Evolutionary conservation across 2,113 vertebrate genomes (phyloP).

Genomic region (Salvelinus fontinalis): DNA sequence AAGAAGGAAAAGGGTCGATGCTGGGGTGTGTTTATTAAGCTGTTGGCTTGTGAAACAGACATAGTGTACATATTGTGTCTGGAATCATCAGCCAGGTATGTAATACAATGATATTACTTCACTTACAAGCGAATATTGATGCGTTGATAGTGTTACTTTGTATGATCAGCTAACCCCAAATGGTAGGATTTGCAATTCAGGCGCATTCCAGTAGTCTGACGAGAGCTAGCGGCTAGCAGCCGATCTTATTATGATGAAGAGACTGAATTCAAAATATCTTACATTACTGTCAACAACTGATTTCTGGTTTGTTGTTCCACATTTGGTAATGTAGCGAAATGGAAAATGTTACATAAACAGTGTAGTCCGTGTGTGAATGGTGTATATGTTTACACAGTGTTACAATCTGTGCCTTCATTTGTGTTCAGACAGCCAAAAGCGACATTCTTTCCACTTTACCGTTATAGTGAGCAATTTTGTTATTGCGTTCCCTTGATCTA

Average conservation of each 20-base stretch:
- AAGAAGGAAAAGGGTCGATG: neutral
- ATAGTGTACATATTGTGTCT: neutral
- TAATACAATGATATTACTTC: too few species aligned
- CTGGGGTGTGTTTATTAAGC: neutral
- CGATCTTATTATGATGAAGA: too few species aligned
- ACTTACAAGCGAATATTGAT: neutral
- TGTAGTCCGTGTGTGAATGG: too few species aligned
- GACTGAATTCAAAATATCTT: too few species aligned
- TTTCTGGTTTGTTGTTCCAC: neutral
- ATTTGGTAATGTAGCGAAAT: neutral
- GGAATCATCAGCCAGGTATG: neutral
- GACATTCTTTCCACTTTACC: too few species aligned
- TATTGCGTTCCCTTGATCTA: too few species aligned
- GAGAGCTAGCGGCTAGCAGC: neutral
- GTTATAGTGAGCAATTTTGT: too few species aligned
- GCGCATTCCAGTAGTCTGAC: constrained; percentile 1
- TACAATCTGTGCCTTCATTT: too few species aligned
- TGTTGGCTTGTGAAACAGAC: neutral
- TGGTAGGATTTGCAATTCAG: neutral
- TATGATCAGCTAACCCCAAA: neutral
- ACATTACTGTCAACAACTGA: neutral
- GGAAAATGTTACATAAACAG: neutral
- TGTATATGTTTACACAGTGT: too few species aligned
- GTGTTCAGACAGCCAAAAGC: too few species aligned
- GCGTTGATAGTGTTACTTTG: neutral